Evolutionary conservation across 2,888 invertebrate species (phyloP).

Genomic region (Melipona bicolor): DNA sequence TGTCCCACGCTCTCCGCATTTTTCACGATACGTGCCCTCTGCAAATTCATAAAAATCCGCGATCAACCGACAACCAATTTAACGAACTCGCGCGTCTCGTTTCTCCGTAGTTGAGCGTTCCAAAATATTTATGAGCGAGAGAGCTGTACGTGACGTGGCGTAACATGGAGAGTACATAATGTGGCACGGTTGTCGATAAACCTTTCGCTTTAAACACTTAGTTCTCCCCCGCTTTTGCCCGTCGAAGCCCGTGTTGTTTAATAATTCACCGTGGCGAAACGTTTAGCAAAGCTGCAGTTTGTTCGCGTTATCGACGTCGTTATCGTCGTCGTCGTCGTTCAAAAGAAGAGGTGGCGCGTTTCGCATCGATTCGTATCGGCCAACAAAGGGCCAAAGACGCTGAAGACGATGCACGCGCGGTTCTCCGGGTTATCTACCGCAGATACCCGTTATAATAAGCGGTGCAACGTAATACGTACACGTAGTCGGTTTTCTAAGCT

Average conservation of each 20-base stretch:
- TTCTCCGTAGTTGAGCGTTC: neutral
- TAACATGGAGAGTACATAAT: neutral
- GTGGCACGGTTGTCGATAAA: neutral
- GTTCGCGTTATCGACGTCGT: neutral
- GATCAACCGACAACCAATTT: too few species aligned
- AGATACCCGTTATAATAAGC: conserved; percentile 70
- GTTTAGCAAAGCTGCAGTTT: neutral
- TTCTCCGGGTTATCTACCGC: conserved; percentile 30
- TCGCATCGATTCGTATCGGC: conserved; percentile 6
- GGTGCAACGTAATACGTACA: conserved; percentile 62
- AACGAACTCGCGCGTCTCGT: neutral
- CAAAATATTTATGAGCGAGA: neutral
- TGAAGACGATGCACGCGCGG: neutral
- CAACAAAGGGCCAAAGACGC: conserved; percentile 26
- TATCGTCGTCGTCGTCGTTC: neutral
- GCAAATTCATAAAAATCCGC: too few species aligned
- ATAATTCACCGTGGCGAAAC: conserved; percentile 1
- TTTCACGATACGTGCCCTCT: too few species aligned
- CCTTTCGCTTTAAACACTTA: conserved; percentile 4
- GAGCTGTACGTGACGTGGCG: neutral
- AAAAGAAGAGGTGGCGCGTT: neutral
- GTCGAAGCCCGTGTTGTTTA: neutral
- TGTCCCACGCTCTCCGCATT: too few species aligned
- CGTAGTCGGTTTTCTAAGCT: conserved; percentile 53
- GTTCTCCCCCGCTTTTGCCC: neutral